Percentiles rank a stretch among this genome's conserved stretches.
Conservation (phyloP, 1,140 invertebrate genomes). For the Drosophila sproati region DNA sequence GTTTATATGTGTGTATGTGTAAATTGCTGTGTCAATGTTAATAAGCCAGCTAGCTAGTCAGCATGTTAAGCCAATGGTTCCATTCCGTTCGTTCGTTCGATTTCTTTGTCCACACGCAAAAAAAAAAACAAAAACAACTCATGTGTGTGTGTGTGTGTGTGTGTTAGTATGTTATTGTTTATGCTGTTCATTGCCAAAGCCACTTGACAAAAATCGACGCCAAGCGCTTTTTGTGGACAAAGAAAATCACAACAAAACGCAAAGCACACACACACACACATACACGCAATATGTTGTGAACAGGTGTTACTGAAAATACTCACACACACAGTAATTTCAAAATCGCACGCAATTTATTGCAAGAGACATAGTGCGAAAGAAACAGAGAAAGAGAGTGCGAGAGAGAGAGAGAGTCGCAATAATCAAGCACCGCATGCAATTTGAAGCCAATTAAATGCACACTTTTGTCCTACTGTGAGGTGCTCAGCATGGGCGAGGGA, state of each 20-base stretch:
- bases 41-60: conserved; percentile 47
- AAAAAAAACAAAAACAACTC: conserved; percentile 11
- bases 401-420: conserved; percentile 1
- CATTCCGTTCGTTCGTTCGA: conserved; percentile 45
- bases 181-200: conserved; percentile 73
- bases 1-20: conserved; percentile 12
- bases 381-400: not conserved
- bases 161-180: conserved; percentile 59
- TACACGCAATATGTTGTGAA: conserved; percentile 32
- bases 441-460: conserved; percentile 13
- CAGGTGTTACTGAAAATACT: conserved; percentile 67
- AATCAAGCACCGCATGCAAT: conserved; percentile 17
- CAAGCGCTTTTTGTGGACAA: conserved; percentile 47
- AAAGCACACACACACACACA: conserved; percentile 25
- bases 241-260: conserved; percentile 50
- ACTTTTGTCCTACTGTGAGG: conserved; percentile 1
- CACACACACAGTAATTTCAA: conserved; percentile 31
- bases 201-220: conserved; percentile 71
- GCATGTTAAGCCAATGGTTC: conserved; percentile 37
- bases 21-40: conserved; percentile 52
- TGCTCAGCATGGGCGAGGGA: not conserved
- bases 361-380: not conserved
- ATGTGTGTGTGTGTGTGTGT: conserved; percentile 17
- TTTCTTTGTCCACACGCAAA: conserved; percentile 52
- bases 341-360: conserved; percentile 33